Conservation (phyloP, 2,888 invertebrate genomes). For the Geotrupes spiniger region DNA sequence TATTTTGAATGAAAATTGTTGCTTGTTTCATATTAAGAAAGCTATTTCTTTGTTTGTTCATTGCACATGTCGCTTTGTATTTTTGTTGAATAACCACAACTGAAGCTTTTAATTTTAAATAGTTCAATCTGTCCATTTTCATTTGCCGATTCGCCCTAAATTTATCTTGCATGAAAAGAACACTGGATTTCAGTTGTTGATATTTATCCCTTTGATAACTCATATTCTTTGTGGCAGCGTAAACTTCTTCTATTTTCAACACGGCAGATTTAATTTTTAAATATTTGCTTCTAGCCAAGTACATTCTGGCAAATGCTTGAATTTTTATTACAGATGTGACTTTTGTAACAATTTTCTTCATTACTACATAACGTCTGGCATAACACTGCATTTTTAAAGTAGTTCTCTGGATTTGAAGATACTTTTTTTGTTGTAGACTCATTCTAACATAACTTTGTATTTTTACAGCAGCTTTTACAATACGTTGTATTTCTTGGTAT, state of each 20-base stretch:
- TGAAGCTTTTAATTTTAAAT: slow-evolving; percentile 32
- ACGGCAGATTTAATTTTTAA: slow-evolving; percentile 20
- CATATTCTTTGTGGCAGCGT: slow-evolving; percentile 26
- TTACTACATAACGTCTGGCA: slow-evolving; percentile 32
- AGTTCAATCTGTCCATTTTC: slow-evolving; percentile 43
- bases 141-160: slow-evolving; percentile 50
- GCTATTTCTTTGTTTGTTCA: slow-evolving; percentile 27
- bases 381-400: slow-evolving; percentile 34
- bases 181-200: slow-evolving; percentile 32
- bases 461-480: slow-evolving; percentile 49
- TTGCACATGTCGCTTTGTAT: slow-evolving; percentile 34
- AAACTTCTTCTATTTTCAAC: slow-evolving; percentile 15
- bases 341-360: slow-evolving; percentile 27
- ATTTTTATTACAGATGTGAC: slow-evolving; percentile 33
- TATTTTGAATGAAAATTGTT: slow-evolving; percentile 48
- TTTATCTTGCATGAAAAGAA: slow-evolving; percentile 28
- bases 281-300: slow-evolving; percentile 29
- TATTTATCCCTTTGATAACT: slow-evolving; percentile 38
- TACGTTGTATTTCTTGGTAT: slow-evolving; percentile 46
- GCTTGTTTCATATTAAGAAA: slow-evolving; percentile 41
- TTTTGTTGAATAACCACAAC: slow-evolving; percentile 37
- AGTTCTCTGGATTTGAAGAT: slow-evolving; percentile 23
- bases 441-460: slow-evolving; percentile 57
- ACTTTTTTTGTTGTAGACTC: slow-evolving; percentile 29
- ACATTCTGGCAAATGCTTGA: slow-evolving; percentile 33